Conservation (phyloP, 1,140 invertebrate genomes). For the Augochlora pura region DNA sequence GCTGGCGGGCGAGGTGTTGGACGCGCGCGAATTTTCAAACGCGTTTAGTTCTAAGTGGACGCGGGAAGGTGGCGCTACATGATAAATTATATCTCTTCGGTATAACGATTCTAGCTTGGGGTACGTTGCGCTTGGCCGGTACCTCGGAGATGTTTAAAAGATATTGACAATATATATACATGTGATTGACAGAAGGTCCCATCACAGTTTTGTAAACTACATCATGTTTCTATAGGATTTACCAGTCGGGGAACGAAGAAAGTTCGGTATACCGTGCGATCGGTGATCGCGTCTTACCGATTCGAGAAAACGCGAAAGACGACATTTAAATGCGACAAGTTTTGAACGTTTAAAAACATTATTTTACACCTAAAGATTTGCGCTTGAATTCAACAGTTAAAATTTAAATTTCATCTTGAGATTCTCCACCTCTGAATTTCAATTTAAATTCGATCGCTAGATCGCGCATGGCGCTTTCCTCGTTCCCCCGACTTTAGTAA, state of each 20-base stretch:
- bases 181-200: constrained; percentile 45
- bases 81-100: constrained; percentile 29
- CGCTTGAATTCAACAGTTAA: neutral
- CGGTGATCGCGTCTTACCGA: no score
- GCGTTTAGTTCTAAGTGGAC: constrained; percentile 43
- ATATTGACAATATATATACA: constrained; percentile 54
- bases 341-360: no score
- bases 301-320: no score
- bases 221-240: constrained; percentile 46
- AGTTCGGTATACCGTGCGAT: neutral
- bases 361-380: no score
- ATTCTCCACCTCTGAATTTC: neutral
- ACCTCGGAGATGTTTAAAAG: constrained; percentile 46
- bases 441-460: neutral
- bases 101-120: constrained; percentile 40
- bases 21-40: constrained; percentile 27
- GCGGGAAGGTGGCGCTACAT: constrained; percentile 12
- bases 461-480: neutral
- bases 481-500: constrained; percentile 21
- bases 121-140: constrained; percentile 34
- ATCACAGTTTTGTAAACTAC: constrained; percentile 50
- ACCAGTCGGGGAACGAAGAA: constrained; percentile 26
- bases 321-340: no score
- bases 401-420: neutral
- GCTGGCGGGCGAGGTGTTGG: constrained; percentile 10